Evolutionary conservation across 1,140 invertebrate genomes (phyloP).

Genomic region (Zaprionus davidi): DNA sequence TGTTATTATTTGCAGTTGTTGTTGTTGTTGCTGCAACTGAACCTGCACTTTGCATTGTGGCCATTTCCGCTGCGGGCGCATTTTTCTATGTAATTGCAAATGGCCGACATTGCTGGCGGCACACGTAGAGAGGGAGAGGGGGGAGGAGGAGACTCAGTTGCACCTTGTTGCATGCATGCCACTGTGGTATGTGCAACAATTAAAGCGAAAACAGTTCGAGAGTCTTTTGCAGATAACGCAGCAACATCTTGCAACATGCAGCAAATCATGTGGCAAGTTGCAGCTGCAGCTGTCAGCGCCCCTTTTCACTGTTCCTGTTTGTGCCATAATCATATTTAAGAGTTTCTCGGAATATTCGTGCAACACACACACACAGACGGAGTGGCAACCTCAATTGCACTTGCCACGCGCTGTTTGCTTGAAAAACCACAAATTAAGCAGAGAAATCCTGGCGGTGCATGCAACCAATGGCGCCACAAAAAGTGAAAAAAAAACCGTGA

Average conservation of each 20-base stretch:
- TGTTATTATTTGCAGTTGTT: constrained; percentile 64
- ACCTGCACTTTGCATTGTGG: constrained; percentile 60
- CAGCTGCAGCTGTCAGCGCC: constrained; percentile 12
- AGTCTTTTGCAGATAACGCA: constrained; percentile 33
- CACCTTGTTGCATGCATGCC: constrained; percentile 25
- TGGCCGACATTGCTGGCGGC: constrained; percentile 43
- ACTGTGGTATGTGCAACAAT: constrained; percentile 70
- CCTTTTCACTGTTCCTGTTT: neutral
- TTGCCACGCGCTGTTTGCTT: constrained; percentile 72
- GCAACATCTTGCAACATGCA: constrained; percentile 12
- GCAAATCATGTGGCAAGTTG: constrained; percentile 10
- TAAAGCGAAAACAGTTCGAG: constrained; percentile 64
- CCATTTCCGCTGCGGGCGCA: constrained; percentile 62
- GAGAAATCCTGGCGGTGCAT: constrained; percentile 80
- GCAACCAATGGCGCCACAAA: constrained; percentile 68
- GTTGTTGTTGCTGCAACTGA: constrained; percentile 23
- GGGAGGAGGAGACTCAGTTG: neutral
- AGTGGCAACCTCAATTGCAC: constrained; percentile 71
- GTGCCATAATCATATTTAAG: constrained; percentile 79
- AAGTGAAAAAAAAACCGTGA: constrained; percentile 34
- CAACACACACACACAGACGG: constrained; percentile 1
- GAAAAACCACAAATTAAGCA: constrained; percentile 81
- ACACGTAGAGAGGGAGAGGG: neutral
- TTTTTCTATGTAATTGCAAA: constrained; percentile 75
- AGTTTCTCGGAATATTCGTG: constrained; percentile 77